Evolutionary conservation across 2,888 invertebrate genomes (phyloP), one percentile per base, ranked within the genome.

Genomic region (Dolomedes plantarius): DNA sequence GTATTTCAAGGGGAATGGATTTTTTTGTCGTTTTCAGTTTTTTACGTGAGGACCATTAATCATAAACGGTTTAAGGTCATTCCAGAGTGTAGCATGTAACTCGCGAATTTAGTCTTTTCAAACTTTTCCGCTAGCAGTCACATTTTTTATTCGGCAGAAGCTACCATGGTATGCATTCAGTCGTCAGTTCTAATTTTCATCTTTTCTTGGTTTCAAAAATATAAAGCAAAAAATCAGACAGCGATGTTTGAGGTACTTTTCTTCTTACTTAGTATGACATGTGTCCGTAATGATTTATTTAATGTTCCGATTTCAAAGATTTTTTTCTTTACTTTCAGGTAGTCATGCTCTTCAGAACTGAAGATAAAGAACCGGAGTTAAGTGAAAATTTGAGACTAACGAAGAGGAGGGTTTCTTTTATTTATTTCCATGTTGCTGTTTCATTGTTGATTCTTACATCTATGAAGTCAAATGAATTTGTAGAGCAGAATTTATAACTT

Each of bases 121-220:
- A 65, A 65, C 39, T 64, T 46, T 79, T 79, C 64, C 23, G 23
- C 41, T 41, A 71, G 28, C 41, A 16, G 64, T 27, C 23, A n/a
- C 72, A 72, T 65, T 39, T 79, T 36, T 72, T 79, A 64, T 65
- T 75, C 27, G 62, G 28, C 36, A 28, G 65, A 65, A 75, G 65
- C 36, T n/a, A 65, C 67, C 19, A 50, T 76, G 28, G 41, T 46
- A 76, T 67, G 64, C 64, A 78, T 36, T 62, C 56, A 78, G 68
- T 46, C 72, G 68, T 80, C 79, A 80, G 29, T 41, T 73, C 72
- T 67, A 72, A 80, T 80, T 80, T 72, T 27, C 79, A 73, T 31
- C 72, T 80, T 80, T 80, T 67, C 39, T 62, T 71, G 23, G 39
- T 56, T 6, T 56, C 56, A 56, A 56, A 56, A 56, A 56, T 56